Conservation (phyloP, 2,888 invertebrate species). For the Catonia carolina region DNA sequence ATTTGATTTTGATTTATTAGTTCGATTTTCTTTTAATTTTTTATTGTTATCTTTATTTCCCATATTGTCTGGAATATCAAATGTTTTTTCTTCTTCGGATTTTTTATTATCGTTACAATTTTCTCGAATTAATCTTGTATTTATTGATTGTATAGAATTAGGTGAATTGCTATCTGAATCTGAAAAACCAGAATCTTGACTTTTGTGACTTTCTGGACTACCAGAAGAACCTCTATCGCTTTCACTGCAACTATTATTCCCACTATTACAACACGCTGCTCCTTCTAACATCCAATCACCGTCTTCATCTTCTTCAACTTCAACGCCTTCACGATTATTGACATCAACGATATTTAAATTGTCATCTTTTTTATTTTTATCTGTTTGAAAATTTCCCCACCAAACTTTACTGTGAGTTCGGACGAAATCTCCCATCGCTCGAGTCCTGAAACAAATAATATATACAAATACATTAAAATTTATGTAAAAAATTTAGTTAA, state of each 20-base stretch:
- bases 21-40: too few relatives aligned
- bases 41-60: too few relatives aligned
- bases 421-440: conserved; percentile 56
- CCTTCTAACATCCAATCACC: conserved; percentile 37
- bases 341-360: too few relatives aligned
- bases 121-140: too few relatives aligned
- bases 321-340: too few relatives aligned
- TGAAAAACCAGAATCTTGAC: conserved; percentile 75
- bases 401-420: conserved; percentile 61
- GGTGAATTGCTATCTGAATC: conserved; percentile 57
- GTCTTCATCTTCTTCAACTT: conserved; percentile 5
- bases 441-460: not conserved
- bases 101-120: too few relatives aligned
- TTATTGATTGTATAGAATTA: too few relatives aligned
- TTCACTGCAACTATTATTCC: not conserved
- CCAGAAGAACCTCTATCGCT: conserved; percentile 43
- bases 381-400: conserved; percentile 50
- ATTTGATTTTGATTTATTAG: too few relatives aligned
- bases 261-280: conserved; percentile 42
- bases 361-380: conserved; percentile 33
- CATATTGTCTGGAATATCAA: too few relatives aligned
- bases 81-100: too few relatives aligned
- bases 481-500: too few relatives aligned
- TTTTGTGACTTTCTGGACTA: conserved; percentile 55
- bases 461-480: not conserved